These are phyloP conservation scores for Picathartes gymnocephalus DNA, from an alignment of 2,113 vertebrate genomes.

Conservation along the genomic window DNA sequence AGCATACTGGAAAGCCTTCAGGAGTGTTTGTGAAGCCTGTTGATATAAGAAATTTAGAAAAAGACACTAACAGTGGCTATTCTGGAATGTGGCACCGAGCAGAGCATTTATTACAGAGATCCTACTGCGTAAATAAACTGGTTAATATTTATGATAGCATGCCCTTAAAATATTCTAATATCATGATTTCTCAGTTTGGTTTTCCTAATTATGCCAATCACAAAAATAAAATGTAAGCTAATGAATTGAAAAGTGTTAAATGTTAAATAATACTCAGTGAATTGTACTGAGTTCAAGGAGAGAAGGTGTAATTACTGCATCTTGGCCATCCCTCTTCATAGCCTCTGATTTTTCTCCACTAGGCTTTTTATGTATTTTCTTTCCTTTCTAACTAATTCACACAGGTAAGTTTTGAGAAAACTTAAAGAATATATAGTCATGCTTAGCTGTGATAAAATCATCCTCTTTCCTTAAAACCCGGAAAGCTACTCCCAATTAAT, in stretches of 20 bases:
- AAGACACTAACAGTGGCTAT: conserved; percentile 85
- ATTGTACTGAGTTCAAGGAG: not conserved
- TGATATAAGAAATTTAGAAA: conserved; percentile 88
- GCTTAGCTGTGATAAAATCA: not conserved
- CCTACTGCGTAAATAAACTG: conserved; percentile 89
- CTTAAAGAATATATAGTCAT: not conserved
- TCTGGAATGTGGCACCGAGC: conserved; percentile 94
- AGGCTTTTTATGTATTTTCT: not conserved
- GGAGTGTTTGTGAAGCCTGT: conserved; percentile 92
- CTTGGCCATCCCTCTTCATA: conserved; percentile 7
- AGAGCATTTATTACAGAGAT: conserved; percentile 90
- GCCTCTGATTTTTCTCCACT: not conserved
- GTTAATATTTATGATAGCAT: conserved; percentile 83
- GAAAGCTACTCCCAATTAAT: not conserved
- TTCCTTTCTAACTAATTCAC: not conserved
- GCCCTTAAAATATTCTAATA: conserved; percentile 90
- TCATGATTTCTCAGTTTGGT: conserved; percentile 95
- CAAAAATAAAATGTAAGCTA: conserved; percentile 77
- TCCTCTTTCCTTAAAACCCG: not conserved
- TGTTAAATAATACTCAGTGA: not conserved
- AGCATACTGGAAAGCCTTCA: conserved; percentile 73
- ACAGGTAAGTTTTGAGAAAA: not conserved
- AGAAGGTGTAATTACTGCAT: conserved; percentile 29
- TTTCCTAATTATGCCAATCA: conserved; percentile 94
- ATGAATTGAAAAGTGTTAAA: not conserved